A percentile compares a stretch with the other conserved stretches of the same genome.
Evolutionary conservation across 2,888 invertebrate genomes (phyloP).

Genomic region (Drosophila dives): DNA sequence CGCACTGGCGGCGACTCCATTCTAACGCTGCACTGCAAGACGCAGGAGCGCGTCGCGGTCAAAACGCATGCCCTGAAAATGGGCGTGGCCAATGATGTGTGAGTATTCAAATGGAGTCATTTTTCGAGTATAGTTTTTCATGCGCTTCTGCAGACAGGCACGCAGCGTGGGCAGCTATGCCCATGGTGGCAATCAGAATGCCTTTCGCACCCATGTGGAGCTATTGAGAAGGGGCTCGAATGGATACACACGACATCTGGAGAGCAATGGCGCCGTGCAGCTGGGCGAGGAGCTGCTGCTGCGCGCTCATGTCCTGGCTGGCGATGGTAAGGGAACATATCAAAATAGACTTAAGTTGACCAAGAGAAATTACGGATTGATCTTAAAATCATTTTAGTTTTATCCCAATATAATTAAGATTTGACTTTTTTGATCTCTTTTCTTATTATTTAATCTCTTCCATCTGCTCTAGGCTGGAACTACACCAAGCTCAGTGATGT

Average conservation of each 20-base stretch:
- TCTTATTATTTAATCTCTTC: too few relatives aligned
- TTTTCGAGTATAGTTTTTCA: neutral
- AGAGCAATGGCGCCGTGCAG: conserved; percentile 86
- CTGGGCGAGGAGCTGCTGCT: conserved; percentile 87
- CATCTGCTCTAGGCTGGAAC: conserved; percentile 83
- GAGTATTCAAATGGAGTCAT: conserved; percentile 50
- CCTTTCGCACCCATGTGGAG: conserved; percentile 86
- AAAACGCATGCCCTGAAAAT: conserved; percentile 85
- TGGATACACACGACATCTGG: conserved; percentile 86
- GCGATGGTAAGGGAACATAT: conserved; percentile 85
- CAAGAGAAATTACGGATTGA: too few relatives aligned
- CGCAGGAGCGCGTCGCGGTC: conserved; percentile 86
- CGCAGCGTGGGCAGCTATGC: conserved; percentile 85
- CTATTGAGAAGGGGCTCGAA: conserved; percentile 85
- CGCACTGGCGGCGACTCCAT: conserved; percentile 86
- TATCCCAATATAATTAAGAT: too few relatives aligned
- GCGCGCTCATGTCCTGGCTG: conserved; percentile 86
- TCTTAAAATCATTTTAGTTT: too few relatives aligned
- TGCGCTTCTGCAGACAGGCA: conserved; percentile 74
- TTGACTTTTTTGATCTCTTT: too few relatives aligned
- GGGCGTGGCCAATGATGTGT: conserved; percentile 85
- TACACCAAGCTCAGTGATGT: conserved; percentile 86
- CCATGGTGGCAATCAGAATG: conserved; percentile 86
- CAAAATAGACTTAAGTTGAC: too few relatives aligned
- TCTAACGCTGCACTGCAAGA: conserved; percentile 86